Evolutionary conservation across 2,797 vertebrate genomes (phyloP).

Genomic region (Tapirus indicus): DNA sequence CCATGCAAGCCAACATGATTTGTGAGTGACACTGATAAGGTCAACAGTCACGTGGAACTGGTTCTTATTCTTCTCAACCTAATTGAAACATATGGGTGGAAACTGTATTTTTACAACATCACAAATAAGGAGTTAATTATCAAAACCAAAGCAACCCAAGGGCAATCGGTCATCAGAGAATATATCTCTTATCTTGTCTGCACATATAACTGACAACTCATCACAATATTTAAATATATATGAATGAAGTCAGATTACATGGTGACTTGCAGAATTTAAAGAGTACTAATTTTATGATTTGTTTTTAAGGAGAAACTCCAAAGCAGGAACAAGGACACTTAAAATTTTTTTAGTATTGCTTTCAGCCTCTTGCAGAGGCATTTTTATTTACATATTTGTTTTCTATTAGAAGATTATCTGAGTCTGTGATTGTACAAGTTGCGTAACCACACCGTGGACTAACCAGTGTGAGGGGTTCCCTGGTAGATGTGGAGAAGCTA

Average conservation of each 20-base stretch:
- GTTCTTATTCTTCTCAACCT: background rate
- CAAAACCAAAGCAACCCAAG: constrained; percentile 38
- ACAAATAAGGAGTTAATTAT: background rate
- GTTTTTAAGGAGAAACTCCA: background rate
- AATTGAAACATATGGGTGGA: constrained; percentile 1
- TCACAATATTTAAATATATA: constrained; percentile 11
- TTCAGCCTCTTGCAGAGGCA: background rate
- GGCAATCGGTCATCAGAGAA: background rate
- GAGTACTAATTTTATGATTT: background rate
- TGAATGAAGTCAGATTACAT: background rate
- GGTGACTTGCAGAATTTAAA: background rate
- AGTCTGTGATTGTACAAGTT: background rate
- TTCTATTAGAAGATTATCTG: background rate
- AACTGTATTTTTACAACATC: background rate
- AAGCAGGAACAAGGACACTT: background rate
- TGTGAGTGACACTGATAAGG: constrained; percentile 61
- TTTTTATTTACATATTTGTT: background rate
- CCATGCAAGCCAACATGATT: background rate
- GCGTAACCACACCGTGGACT: background rate
- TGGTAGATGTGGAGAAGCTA: background rate
- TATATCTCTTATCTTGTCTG: background rate
- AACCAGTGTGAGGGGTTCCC: background rate
- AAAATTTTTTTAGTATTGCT: background rate
- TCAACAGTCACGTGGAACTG: constrained; percentile 21
- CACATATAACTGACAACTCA: background rate